Evolutionary conservation across 2,888 invertebrate species (phyloP), one percentile per base, ranked within the genome.

Genomic region (Sthenelais limicola): DNA sequence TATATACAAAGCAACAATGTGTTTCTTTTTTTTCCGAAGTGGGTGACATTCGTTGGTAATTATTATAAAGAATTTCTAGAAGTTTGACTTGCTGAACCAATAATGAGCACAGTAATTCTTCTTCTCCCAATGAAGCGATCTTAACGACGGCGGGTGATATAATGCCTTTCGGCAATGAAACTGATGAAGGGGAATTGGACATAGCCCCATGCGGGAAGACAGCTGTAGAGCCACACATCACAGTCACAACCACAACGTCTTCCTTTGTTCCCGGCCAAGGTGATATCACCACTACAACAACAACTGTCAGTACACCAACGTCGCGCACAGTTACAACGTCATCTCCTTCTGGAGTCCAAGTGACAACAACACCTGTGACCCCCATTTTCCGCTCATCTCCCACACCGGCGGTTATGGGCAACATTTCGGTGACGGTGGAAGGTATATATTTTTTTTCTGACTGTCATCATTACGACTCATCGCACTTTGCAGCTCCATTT

Each of bases 81-180:
- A n/a, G n/a, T n/a, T n/a, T n/a, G n/a, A n/a, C n/a, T n/a, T n/a
- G n/a, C n/a, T n/a, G n/a, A n/a, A n/a, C n/a, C n/a, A n/a, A n/a
- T n/a, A n/a, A n/a, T n/a, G n/a, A n/a, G n/a, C n/a, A n/a, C n/a
- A n/a, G n/a, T n/a, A n/a, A n/a, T n/a, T n/a, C n/a, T n/a, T n/a
- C n/a, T n/a, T n/a, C n/a, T n/a, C n/a, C n/a, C n/a, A n/a, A 67
- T 71, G 3, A 58, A 79, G 79, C 58, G 2, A 71, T 79, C 70
- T 47, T 78, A 12, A 52, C 51, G 12, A 66, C 62, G 15, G 79
- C 74, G 9, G 78, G 79, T 0, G 78, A 77, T 68, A 68, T 77
- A 0, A 54, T 78, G 33, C 76, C 76, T 5, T 78, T 78, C 67
- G 73, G 71, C 3, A 51, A 74, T 21, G 48, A 68, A 18, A 68